Evolutionary conservation across 2,113 vertebrate genomes (phyloP), one percentile per base, ranked within the genome.

Genomic region (Pithys albifrons): DNA sequence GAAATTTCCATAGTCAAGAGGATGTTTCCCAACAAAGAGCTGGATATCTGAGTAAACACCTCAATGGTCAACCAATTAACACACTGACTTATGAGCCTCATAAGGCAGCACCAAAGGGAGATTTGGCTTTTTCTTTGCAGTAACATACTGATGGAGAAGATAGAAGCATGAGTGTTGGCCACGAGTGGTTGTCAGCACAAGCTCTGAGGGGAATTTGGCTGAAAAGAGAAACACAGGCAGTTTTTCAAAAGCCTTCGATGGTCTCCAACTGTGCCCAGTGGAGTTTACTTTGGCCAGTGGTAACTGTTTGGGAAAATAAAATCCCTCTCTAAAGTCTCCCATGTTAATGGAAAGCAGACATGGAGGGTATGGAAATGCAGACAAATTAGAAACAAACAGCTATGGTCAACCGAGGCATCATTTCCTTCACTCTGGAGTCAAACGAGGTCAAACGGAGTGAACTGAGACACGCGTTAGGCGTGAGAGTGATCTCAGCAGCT

Each of bases 281-380:
- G 92, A 92, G 90, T 95, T 95, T 64, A 77, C 93, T 52, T 96
- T 96, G 95, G 95, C 95, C 67, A 59, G 79, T 22, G 78, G 78
- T 52, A 91, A 59, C 64, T 80, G 92, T 85, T 90, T 76, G 59
- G 23, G 86, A 52, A 52, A 73, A 94, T 74, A 92, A 84, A 82
- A 82, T 88, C 55, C 85, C 55, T 87, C 3, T 8, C 59, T 52
- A 10, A 65, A 88, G 59, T 57, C 90, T 84, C 61, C 28, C 59
- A 45, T 12, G 54, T 78, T 97, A 96, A 96, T 90, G 90, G 79
- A 86, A 95, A 96, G 90, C 96, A 97, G 96, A 94, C 95, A 72
- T 9, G 3, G 85, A 94, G 91, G 67, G 66, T 83, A 83, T 78
- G 85, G 65, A 93, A 91, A 89, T 85, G 74, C 82, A 85, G 85